Evolutionary conservation across 2,888 invertebrate genomes (phyloP), one percentile per base, ranked within the genome.

Genomic region (Entomobrya multifasciata): DNA sequence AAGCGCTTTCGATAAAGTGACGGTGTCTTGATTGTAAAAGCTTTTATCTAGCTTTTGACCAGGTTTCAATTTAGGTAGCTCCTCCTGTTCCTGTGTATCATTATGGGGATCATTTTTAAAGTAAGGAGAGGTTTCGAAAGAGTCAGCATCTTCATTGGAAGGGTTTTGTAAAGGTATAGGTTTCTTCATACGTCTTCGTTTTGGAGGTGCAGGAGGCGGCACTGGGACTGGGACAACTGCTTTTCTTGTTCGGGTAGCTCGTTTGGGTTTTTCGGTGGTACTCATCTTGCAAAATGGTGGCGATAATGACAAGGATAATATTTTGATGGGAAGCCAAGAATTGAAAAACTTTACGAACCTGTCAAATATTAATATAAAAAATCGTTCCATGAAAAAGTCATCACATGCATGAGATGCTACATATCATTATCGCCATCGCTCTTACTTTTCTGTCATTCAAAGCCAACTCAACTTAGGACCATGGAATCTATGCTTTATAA

Each of bases 1-100:
- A 70, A 96, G 92, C 88, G 92, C 93, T 91, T 93, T 93, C 0
- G 95, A 95, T 89, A 95, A 92, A 55, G 93, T 92, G 90, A 93
- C 91, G 89, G 93, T 93, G 0, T 93, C 92, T 25, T 92, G 91
- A 90, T 94, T 91, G 89, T 92, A 94, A 91, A 94, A 94, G 25
- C 85, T 86, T 78, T 83, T 60, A 8, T 65, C 22, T n/a, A 89
- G 70, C 65, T 79, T 86, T 36, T 41, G 30, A 22, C 57, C 72
- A n/a, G 44, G 79, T 47, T 36, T n/a, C 57, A 57, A 11, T 25
- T 25, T 47, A n/a, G 47, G 47, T 47, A 25, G 57, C 11, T 13
- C 20, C 20, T n/a, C n/a, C n/a, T n/a, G n/a, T n/a, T n/a, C n/a
- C n/a, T n/a, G n/a, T n/a, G n/a, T n/a, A n/a, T n/a, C n/a, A n/a